Percentiles rank a stretch among this genome's conserved stretches.
Conservation (phyloP, 2,888 invertebrate species). For the Drosophila dives region DNA sequence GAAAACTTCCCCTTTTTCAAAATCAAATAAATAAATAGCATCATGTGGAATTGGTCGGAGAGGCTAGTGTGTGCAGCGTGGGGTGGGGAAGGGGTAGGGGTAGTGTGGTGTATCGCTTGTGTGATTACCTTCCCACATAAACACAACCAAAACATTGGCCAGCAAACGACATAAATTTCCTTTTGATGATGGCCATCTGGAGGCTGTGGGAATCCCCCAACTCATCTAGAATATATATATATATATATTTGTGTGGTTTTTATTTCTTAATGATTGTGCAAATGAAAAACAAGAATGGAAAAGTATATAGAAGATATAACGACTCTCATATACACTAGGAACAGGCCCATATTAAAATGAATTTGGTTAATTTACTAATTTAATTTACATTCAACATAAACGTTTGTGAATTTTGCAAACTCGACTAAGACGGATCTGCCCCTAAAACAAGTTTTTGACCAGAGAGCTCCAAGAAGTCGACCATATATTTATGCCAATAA, state of each 20-base stretch:
- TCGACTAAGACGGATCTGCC: conserved; percentile 4
- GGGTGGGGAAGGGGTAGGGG: conserved; percentile 1
- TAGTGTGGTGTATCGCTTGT: conserved; percentile 34
- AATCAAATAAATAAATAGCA: conserved; percentile 58
- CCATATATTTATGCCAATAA: background rate
- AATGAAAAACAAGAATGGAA: conserved; percentile 30
- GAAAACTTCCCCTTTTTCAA: conserved; percentile 70
- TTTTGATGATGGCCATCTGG: conserved; percentile 60
- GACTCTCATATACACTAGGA: conserved; percentile 33
- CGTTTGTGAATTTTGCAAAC: conserved; percentile 10
- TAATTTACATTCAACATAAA: conserved; percentile 1
- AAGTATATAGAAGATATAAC: conserved; percentile 4
- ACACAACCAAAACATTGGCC: conserved; percentile 57
- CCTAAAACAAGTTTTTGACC: conserved; percentile 37
- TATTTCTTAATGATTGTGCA: conserved; percentile 11
- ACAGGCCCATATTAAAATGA: background rate
- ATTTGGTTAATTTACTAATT: background rate
- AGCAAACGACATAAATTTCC: conserved; percentile 61
- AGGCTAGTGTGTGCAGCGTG: background rate
- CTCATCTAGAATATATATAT: conserved; percentile 17
- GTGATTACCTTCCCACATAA: conserved; percentile 74
- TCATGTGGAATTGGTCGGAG: background rate
- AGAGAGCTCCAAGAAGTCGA: background rate
- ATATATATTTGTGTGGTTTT: conserved; percentile 7
- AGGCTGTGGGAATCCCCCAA: conserved; percentile 52